phyloP scores from a whole-genome alignment of 2,888 invertebrate genomes.

The Trichogramma evanescens region DNA sequence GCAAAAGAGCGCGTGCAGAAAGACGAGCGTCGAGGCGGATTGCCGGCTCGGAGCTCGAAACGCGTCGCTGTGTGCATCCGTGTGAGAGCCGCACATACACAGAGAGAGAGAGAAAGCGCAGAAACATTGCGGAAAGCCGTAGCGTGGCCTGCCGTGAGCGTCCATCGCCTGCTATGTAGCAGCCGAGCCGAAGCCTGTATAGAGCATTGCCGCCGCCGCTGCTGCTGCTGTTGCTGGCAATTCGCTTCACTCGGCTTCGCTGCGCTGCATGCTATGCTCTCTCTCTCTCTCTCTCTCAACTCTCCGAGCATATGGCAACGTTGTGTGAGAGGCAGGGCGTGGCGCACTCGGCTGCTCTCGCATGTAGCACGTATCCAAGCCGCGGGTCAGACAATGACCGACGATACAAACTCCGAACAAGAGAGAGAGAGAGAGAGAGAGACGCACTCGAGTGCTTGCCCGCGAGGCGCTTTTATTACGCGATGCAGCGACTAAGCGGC shows the following conservation, averaged over 20 bases:
- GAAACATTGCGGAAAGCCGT: no score
- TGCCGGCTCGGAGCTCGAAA: neutral
- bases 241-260: no score
- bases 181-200: neutral
- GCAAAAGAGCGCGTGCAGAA: neutral
- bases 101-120: neutral
- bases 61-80: conserved; percentile 7
- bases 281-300: no score
- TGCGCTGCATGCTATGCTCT: no score
- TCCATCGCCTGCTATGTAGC: conserved; percentile 10
- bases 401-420: no score
- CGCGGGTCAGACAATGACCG: no score
- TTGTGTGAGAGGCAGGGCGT: conserved; percentile 23
- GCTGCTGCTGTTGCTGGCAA: no score
- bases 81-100: conserved; percentile 44
- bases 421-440: no score
- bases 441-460: no score
- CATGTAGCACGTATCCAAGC: neutral
- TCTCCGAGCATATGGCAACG: conserved; percentile 30
- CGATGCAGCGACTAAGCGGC: no score
- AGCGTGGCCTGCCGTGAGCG: neutral
- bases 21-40: neutral
- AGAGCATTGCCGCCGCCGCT: no score
- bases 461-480: no score
- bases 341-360: neutral